Evolutionary conservation across 2,113 vertebrate species (phyloP).

Genomic region (Numenius arquata): DNA sequence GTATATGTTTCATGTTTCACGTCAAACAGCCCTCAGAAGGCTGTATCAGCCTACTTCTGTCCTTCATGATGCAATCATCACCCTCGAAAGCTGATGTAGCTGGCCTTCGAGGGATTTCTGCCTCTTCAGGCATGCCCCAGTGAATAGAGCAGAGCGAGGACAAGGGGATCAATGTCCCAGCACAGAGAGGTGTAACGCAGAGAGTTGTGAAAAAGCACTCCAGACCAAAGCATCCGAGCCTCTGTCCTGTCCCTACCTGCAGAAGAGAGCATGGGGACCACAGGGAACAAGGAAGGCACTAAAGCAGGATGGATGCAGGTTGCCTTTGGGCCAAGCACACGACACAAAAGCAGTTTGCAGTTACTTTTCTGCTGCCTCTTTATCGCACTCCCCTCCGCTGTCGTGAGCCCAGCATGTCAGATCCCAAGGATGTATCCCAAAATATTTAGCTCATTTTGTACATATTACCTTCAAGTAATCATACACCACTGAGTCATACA

Average conservation of each 20-base stretch:
- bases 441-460: constrained; percentile 50
- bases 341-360: neutral
- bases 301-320: neutral
- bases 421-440: constrained; percentile 29
- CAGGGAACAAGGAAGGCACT: neutral
- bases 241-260: rapidly evolving
- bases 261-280: neutral
- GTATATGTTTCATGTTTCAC: neutral
- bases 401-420: neutral
- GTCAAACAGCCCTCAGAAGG: neutral
- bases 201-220: neutral
- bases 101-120: neutral
- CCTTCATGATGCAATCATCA: neutral
- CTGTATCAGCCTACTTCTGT: neutral
- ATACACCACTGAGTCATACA: constrained; percentile 74
- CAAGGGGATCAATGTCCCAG: neutral
- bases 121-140: neutral
- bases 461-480: constrained; percentile 68
- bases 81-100: neutral
- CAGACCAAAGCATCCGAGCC: neutral
- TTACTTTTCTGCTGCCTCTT: neutral
- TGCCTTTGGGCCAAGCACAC: neutral
- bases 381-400: rapidly evolving
- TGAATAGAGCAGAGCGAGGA: neutral
- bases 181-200: neutral